Percentiles rank a stretch among this genome's conserved stretches.
phyloP scores from a whole-genome alignment of 2,797 vertebrate species.

The Macrochelys suwanniensis region DNA sequence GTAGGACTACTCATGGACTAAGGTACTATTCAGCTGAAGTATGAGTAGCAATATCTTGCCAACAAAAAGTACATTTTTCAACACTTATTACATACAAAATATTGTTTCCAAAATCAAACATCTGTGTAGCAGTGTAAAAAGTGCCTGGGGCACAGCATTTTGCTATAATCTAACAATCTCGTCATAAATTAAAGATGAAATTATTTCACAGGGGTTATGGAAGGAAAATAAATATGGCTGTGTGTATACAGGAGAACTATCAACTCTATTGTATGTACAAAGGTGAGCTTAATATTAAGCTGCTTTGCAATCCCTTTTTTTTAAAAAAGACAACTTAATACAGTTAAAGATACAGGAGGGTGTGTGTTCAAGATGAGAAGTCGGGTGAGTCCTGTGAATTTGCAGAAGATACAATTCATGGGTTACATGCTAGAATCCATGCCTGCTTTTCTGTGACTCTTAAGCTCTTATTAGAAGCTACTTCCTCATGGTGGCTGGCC shows the following conservation, averaged over 20 bases:
- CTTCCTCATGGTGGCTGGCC: neutral
- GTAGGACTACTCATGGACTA: neutral
- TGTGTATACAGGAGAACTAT: neutral
- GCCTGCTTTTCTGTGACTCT: neutral
- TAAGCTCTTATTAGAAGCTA: neutral
- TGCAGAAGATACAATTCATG: neutral
- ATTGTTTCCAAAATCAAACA: neutral
- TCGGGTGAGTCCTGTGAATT: neutral
- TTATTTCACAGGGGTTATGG: slow-evolving; percentile 20
- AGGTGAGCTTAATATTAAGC: neutral
- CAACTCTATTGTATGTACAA: neutral
- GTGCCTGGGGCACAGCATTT: neutral
- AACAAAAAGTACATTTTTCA: neutral
- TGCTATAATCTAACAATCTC: neutral
- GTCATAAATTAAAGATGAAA: slow-evolving; percentile 14
- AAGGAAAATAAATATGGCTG: neutral
- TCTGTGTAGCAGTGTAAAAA: neutral
- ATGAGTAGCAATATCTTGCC: neutral
- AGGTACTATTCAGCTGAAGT: neutral
- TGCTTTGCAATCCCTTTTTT: neutral
- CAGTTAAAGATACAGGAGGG: slow-evolving; percentile 13
- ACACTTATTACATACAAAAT: neutral
- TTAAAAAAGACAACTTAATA: neutral
- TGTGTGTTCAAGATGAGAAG: neutral
- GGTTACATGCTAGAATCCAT: neutral